phyloP scores from a whole-genome alignment of 2,888 invertebrate species.

The Timandra comae region DNA sequence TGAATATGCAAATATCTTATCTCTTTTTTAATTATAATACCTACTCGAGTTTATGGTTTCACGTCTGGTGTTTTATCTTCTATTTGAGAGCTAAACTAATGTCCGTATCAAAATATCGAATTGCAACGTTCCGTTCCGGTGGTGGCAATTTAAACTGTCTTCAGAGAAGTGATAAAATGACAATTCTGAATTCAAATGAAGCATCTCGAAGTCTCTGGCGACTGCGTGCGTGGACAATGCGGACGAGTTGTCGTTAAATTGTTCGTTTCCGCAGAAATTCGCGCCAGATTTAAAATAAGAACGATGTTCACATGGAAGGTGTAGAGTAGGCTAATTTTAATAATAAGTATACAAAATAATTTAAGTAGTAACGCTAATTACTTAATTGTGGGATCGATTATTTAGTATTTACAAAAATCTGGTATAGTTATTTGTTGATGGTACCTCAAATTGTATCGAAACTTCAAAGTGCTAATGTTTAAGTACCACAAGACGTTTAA shows the following conservation, averaged over 20 bases:
- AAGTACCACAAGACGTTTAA: too few relatives aligned
- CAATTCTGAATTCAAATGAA: slow-evolving; percentile 59
- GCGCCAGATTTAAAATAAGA: slow-evolving; percentile 68
- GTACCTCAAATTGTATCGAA: too few relatives aligned
- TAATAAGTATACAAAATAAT: too few relatives aligned
- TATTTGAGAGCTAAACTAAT: too few relatives aligned
- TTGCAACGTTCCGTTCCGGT: slow-evolving; percentile 9
- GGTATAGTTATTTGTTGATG: too few relatives aligned
- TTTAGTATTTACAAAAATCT: too few relatives aligned
- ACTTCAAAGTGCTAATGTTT: slow-evolving; percentile 7
- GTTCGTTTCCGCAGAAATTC: slow-evolving; percentile 67
- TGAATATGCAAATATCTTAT: not conserved
- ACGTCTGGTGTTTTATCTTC: too few relatives aligned
- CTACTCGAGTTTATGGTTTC: too few relatives aligned
- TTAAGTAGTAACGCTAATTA: too few relatives aligned
- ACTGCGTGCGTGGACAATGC: slow-evolving; percentile 69
- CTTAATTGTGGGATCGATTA: too few relatives aligned
- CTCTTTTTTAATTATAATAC: too few relatives aligned
- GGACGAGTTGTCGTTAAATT: slow-evolving; percentile 71
- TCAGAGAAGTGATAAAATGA: slow-evolving; percentile 11
- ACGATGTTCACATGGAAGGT: slow-evolving; percentile 40
- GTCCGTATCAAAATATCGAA: slow-evolving; percentile 13
- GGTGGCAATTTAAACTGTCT: not conserved
- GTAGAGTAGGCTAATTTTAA: slow-evolving; percentile 41
- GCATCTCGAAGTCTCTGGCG: slow-evolving; percentile 46